Conservation (phyloP, 2,113 vertebrate genomes). For the Bagarius yarrelli region DNA sequence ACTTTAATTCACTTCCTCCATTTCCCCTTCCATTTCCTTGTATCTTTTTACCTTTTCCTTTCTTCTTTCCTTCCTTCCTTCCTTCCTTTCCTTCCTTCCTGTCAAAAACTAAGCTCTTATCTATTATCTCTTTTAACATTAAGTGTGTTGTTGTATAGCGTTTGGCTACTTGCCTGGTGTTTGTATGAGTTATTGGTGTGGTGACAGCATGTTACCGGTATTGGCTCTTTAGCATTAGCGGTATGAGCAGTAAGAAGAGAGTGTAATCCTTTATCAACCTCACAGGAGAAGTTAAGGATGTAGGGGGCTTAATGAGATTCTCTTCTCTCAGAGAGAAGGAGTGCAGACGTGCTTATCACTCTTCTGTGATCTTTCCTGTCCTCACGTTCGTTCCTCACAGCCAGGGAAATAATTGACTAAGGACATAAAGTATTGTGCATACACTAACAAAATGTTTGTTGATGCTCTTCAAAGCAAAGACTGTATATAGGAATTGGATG, state of each 20-base stretch:
- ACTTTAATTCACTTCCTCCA: background rate
- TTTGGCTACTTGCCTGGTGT: background rate
- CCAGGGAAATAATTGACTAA: background rate
- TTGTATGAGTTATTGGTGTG: background rate
- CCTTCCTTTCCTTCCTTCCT: background rate
- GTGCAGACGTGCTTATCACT: background rate
- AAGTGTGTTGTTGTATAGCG: background rate
- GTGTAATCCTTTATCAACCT: conserved; percentile 1
- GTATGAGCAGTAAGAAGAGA: background rate
- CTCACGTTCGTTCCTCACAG: background rate
- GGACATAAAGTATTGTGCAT: background rate
- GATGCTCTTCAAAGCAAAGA: background rate
- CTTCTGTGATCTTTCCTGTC: background rate
- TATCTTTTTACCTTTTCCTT: too few relatives aligned
- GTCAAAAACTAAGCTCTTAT: background rate
- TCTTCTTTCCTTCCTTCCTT: background rate
- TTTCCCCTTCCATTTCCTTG: background rate
- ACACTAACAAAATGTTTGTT: background rate
- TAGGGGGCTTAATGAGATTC: conserved; percentile 39
- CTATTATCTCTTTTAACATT: background rate
- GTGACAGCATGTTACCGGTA: background rate
- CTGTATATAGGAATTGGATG: background rate
- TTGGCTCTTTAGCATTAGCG: background rate
- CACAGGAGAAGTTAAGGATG: background rate
- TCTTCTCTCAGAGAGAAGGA: background rate